phyloP scores from a whole-genome alignment of 2,888 invertebrate genomes.

The Caradrina clavipalpis region DNA sequence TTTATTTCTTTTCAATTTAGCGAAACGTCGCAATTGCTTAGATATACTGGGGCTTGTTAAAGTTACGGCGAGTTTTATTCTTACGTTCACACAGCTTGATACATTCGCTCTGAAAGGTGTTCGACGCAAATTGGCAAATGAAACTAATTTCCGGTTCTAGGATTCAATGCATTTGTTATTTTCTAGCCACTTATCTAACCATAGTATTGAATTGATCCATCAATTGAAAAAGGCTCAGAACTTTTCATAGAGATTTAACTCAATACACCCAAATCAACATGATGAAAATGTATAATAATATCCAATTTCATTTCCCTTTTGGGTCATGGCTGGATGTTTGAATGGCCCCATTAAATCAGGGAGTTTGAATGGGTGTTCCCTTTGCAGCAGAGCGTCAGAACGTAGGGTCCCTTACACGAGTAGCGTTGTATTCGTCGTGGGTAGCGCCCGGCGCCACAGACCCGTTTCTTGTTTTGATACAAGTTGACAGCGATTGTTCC shows the following conservation, averaged over 20 bases:
- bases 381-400: conserved; percentile 27
- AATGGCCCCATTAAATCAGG: conserved; percentile 68
- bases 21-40: conserved; percentile 56
- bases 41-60: conserved; percentile 51
- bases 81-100: conserved; percentile 22
- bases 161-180: background rate
- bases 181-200: background rate
- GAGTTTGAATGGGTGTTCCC: conserved; percentile 65
- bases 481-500: conserved; percentile 56
- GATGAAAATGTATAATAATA: conserved; percentile 48
- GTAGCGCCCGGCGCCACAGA: conserved; percentile 72
- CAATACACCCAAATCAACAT: conserved; percentile 48
- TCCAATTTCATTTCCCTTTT: conserved; percentile 52
- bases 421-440: conserved; percentile 67
- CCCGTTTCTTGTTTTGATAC: conserved; percentile 49
- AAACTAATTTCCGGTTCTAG: background rate
- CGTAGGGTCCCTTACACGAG: conserved; percentile 57
- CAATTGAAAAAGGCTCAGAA: conserved; percentile 22
- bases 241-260: conserved; percentile 21
- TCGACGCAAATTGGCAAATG: conserved; percentile 5
- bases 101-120: background rate
- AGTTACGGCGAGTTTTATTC: conserved; percentile 32
- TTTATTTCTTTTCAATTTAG: conserved; percentile 62
- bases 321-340: conserved; percentile 53
- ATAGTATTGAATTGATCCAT: conserved; percentile 8